These are phyloP conservation scores for Aotus griseimembra DNA, from an alignment of 2,797 vertebrate genomes.

Conservation along the genomic window DNA sequence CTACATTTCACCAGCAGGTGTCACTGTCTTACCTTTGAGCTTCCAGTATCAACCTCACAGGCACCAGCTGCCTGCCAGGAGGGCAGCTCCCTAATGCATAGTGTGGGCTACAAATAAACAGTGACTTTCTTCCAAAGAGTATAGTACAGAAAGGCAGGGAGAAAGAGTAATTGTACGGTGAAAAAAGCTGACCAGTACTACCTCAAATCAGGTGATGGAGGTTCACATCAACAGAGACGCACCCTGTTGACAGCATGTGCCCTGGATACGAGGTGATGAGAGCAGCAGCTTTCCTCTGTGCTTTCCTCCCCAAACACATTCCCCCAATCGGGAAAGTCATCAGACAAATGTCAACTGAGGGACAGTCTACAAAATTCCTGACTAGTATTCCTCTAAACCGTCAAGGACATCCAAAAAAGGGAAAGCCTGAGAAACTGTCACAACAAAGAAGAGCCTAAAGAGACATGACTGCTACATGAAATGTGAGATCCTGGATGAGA, in stretches of 20 bases:
- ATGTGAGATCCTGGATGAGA: not conserved
- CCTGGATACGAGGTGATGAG: not conserved
- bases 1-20: constrained; percentile 36
- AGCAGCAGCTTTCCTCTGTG: not conserved
- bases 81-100: too few relatives aligned
- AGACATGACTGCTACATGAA: not conserved
- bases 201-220: not conserved
- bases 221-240: not conserved
- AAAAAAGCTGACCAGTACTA: not conserved
- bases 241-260: fast-evolving
- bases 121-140: not conserved
- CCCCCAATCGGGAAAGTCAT: not conserved
- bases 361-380: not conserved
- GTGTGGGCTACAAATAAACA: not conserved
- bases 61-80: not conserved
- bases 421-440: not conserved
- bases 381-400: not conserved
- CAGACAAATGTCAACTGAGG: not conserved
- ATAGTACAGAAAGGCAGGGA: too few relatives aligned
- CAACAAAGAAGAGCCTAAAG: not conserved
- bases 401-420: not conserved
- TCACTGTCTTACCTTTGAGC: constrained; percentile 20
- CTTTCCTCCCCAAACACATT: not conserved
- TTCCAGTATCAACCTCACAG: not conserved
- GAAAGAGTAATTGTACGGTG: not conserved